Percentiles rank a stretch among this genome's conserved stretches.
phyloP scores from a whole-genome alignment of 2,888 invertebrate species.

The Lithophane semibrunnea region DNA sequence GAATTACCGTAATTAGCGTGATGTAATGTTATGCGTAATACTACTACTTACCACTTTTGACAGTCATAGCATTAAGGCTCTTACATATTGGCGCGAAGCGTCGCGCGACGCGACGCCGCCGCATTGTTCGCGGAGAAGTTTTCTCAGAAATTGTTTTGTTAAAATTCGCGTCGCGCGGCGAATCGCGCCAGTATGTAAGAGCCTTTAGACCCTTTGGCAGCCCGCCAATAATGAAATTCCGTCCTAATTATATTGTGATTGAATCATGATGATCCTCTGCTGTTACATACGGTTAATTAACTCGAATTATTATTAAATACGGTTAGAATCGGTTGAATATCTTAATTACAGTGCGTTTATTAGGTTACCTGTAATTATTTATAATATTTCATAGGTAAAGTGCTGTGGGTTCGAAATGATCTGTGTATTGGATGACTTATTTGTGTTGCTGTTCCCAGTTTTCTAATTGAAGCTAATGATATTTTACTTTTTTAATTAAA shows the following conservation, averaged over 20 bases:
- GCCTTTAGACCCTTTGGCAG: conserved; percentile 12
- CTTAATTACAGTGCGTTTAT: conserved; percentile 16
- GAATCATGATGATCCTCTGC: conserved; percentile 24
- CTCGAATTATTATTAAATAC: conserved; percentile 20
- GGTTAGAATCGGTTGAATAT: conserved; percentile 13
- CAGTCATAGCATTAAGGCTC: not conserved
- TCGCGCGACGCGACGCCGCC: no score
- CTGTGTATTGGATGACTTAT: not conserved
- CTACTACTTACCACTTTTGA: conserved; percentile 6
- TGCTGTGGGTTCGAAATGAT: no score
- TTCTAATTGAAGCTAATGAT: no score
- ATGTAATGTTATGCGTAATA: not conserved
- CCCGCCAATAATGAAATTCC: conserved; percentile 39
- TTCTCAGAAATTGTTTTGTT: no score
- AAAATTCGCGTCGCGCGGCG: no score
- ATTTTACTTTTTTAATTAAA: not conserved
- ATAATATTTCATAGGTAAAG: not conserved
- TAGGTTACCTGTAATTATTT: not conserved
- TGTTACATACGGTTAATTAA: conserved; percentile 42
- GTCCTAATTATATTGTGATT: conserved; percentile 46
- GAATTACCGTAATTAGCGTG: no score
- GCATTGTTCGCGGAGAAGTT: no score
- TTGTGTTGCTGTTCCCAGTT: not conserved
- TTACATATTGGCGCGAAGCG: no score
- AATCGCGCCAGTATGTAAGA: no score